Conservation (phyloP, 1,140 invertebrate genomes). For the Galleria mellonella region DNA sequence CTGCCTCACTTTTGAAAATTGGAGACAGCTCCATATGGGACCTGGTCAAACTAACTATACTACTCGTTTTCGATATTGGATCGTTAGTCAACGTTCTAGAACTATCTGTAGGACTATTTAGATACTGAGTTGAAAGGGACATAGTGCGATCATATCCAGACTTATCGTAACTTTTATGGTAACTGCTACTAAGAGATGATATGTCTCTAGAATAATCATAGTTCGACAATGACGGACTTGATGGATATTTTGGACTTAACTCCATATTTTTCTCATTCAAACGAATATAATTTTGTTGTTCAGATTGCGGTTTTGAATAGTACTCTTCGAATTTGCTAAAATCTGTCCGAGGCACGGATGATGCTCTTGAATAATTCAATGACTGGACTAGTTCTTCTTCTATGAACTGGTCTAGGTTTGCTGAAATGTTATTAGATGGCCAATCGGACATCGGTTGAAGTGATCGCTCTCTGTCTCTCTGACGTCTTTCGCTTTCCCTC, state of each 20-base stretch:
- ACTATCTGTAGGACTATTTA: slow-evolving; percentile 63
- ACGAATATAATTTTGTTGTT: slow-evolving; percentile 34
- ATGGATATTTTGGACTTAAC: slow-evolving; percentile 59
- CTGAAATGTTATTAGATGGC: slow-evolving; percentile 46
- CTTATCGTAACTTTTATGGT: slow-evolving; percentile 53
- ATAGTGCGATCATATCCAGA: slow-evolving; percentile 47
- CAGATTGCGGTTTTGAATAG: slow-evolving; percentile 34
- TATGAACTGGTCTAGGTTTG: slow-evolving; percentile 74
- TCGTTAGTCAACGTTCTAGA: slow-evolving; percentile 60
- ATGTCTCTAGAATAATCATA: slow-evolving; percentile 60
- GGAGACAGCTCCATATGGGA: slow-evolving; percentile 74
- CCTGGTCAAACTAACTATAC: slow-evolving; percentile 53
- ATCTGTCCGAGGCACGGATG: slow-evolving; percentile 56
- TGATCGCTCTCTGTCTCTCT: slow-evolving; percentile 81
- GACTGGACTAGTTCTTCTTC: slow-evolving; percentile 72
- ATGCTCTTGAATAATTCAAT: slow-evolving; percentile 47
- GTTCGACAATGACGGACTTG: slow-evolving; percentile 63
- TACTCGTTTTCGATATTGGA: slow-evolving; percentile 61
- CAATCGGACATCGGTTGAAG: slow-evolving; percentile 67
- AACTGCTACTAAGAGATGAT: slow-evolving; percentile 57
- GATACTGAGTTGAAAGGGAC: slow-evolving; percentile 55
- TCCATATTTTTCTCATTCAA: slow-evolving; percentile 50
- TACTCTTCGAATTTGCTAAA: slow-evolving; percentile 54
- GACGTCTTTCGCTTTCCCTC: slow-evolving; percentile 89
- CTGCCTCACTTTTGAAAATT: slow-evolving; percentile 89